Conservation (phyloP, 2,797 vertebrate genomes). For the Brachyalestes nurse region DNA sequence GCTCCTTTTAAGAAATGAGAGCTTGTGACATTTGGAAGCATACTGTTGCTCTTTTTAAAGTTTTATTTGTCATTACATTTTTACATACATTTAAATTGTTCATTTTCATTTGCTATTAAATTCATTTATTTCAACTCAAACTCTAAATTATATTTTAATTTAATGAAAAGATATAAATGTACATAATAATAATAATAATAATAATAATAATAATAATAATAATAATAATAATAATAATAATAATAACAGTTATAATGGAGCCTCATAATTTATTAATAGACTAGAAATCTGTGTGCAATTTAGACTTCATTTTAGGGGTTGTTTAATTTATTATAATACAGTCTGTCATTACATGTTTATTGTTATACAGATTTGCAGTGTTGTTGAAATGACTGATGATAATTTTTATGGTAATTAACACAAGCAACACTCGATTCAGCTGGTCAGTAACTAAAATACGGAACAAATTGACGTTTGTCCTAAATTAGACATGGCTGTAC, state of each 20-base stretch:
- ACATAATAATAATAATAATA: slow-evolving; percentile 9
- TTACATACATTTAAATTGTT: not conserved
- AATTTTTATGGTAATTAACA: slow-evolving; percentile 28
- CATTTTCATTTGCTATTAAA: not conserved
- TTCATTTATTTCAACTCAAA: not conserved
- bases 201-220: not conserved
- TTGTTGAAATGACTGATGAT: slow-evolving; percentile 8
- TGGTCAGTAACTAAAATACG: slow-evolving; percentile 35
- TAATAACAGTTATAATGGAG: too few relatives aligned
- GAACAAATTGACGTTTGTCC: slow-evolving; percentile 48
- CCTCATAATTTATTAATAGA: not conserved
- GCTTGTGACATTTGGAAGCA: not conserved
- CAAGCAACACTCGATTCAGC: slow-evolving; percentile 27
- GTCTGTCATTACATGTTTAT: slow-evolving; percentile 1
- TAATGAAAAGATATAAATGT: not conserved
- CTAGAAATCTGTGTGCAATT: not conserved
- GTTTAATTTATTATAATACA: slow-evolving; percentile 6
- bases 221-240: not conserved
- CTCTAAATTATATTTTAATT: slow-evolving; percentile 29
- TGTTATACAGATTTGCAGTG: not conserved
- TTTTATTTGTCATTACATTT: not conserved
- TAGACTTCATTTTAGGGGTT: not conserved
- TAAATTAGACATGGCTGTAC: slow-evolving; percentile 67
- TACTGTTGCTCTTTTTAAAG: slow-evolving; percentile 8
- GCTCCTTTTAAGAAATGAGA: not conserved